These are phyloP conservation scores for Hemicentrotus pulcherrimus DNA, from an alignment of 35 echinoderm and acorn worm species.

Conservation along the genomic window DNA sequence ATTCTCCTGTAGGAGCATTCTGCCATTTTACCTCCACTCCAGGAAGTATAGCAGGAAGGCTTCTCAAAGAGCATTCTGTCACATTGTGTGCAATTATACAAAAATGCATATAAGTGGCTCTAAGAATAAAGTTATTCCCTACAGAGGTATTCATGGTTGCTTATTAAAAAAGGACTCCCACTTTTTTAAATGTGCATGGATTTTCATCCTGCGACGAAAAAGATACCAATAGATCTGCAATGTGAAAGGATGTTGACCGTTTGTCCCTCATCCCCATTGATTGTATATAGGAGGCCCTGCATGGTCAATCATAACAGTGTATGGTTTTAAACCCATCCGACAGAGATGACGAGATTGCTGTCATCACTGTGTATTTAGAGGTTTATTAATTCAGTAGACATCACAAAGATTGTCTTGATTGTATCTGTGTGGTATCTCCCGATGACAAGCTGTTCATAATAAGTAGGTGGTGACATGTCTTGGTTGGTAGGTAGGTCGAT, in stretches of 20 bases:
- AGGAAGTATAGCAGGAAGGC: neutral
- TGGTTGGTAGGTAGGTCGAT: neutral
- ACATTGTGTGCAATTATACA: no score
- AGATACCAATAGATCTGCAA: neutral
- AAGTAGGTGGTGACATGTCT: constrained; percentile 1
- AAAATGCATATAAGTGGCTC: no score
- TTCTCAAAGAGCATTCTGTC: neutral
- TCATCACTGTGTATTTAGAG: constrained; percentile 38
- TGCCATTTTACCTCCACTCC: neutral
- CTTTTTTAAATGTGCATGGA: neutral
- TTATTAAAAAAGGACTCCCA: neutral
- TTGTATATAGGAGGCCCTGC: neutral
- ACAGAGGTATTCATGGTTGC: neutral
- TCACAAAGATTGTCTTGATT: constrained; percentile 29
- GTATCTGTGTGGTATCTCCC: constrained; percentile 5
- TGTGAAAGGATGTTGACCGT: neutral
- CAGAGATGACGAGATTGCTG: neutral
- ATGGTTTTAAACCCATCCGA: neutral
- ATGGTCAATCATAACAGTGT: neutral
- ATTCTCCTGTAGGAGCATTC: neutral
- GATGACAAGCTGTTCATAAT: neutral
- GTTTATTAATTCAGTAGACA: constrained; percentile 32
- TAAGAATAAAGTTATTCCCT: no score
- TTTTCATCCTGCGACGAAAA: neutral
- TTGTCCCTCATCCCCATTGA: neutral